Base-by-base conservation (phyloP, 1,140 invertebrate species). In the Zelostemma sp. region DNA sequence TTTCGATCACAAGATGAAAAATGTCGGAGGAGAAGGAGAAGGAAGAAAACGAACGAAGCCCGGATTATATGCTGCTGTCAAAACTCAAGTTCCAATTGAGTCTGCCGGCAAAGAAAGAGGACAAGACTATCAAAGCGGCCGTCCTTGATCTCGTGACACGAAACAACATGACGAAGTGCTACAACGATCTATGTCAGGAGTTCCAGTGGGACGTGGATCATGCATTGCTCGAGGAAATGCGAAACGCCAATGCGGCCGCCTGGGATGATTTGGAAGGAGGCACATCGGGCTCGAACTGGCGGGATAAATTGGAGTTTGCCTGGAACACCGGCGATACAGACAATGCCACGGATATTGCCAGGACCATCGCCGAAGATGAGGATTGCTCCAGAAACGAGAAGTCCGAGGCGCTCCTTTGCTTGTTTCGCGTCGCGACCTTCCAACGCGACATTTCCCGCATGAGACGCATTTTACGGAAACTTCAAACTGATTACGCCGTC, bases 391-490 rank as follows among this genome's bases (percentile, higher is more conserved):
- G 94, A 3, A 94, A 93, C 48, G 90, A 93, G 76, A 84, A 92
- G 56, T 84, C 95, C 21, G 94, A 96, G 85, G 89, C 94, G 47
- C 88, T 95, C 6, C 96, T 97, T 85, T 90, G 92, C 69, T 86
- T 94, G 38, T 95, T 97, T 70, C 88, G 94, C 55, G 89, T 95
- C 77, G 92, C 93, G 1, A 88, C 95, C 45, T 95, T 95, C 81
- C 91, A 91, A 75, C 74, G 53, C 9, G 91, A 93, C 75, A 89
- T 92, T 77, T 87, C 90, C 71, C 86, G 91, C 8, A 91, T 93
- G 74, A 90, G 88, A 17, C 85, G 87, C 55, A 91, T 92, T 75
- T 89, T 95, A 47, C 90, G 91, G 45, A 91, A 93, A 73, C 75
- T 83, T 48, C 76, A 80, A 63, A 68, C 73, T 45, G 17, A 47